Conservation (phyloP, 2,797 vertebrate genomes). For the Cygnus olor region DNA sequence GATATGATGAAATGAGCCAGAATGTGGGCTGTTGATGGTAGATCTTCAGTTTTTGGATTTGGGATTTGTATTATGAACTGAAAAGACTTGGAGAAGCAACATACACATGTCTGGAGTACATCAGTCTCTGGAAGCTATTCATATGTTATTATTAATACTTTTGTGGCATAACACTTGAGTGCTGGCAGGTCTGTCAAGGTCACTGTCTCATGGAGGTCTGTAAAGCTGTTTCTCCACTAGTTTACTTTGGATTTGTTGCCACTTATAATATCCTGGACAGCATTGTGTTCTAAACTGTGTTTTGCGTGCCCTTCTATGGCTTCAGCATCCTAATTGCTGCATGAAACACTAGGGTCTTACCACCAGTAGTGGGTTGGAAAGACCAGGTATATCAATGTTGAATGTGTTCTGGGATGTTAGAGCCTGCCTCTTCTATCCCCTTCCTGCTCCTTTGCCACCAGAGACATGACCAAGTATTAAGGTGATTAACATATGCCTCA, state of each 20-base stretch:
- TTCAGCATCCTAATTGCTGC: not conserved
- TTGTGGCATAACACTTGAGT: not conserved
- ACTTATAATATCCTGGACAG: not conserved
- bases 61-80: not conserved
- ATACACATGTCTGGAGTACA: not conserved
- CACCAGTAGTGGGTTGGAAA: not conserved
- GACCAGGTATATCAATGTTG: not conserved
- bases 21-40: not conserved
- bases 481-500: accelerated
- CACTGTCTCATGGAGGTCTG: not conserved
- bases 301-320: not conserved
- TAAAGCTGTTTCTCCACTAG: not conserved
- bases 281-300: not conserved
- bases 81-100: not conserved
- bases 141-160: not conserved
- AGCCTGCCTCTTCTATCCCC: not conserved
- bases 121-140: not conserved
- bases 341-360: accelerated
- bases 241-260: not conserved
- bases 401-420: not conserved
- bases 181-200: not conserved
- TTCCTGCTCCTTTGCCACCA: not conserved
- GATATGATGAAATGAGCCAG: not conserved
- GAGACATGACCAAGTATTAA: not conserved
- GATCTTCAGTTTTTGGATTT: not conserved